Evolutionary conservation across 1,140 invertebrate species (phyloP), one percentile per base, ranked within the genome.

Genomic region (Bombus cullumanus): DNA sequence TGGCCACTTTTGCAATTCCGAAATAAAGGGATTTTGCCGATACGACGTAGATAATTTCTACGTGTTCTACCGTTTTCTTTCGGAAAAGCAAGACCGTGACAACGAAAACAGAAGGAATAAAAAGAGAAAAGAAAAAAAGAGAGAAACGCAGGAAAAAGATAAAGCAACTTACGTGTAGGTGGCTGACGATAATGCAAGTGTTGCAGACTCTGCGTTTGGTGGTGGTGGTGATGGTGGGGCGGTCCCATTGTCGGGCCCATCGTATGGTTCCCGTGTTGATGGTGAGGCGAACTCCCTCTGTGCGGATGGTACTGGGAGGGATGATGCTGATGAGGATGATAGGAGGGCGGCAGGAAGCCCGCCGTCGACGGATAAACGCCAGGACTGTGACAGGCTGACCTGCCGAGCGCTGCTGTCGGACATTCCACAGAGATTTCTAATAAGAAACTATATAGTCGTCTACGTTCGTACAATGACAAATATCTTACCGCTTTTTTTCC

Each of bases 361-460:
- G 89, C 93, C 86, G 92, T 91, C 73, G 90, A 94, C 62, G 90
- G 92, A 86, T 95, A 95, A 34, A 95, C 92, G 41, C 94, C 95
- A 15, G 96, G 95, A 91, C 96, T 96, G 90, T 96, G 96, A 85
- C 96, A 96, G 79, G 96, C 95, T 83, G 96, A 95, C 89, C 96
- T 96, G 87, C 96, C 95, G 9, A 96, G 92, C 66, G 95, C 95
- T 94, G 91, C 86, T 89, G 39, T 85, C 74, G 39, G 37, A 81
- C 69, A 89, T 47, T 89, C 69, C 3, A 76, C 31, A 59, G 39
- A 86, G n/a, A 31, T 39, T n/a, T 47, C 64, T 25, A 15, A 83
- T 89, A 25, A 89, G 34, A 80, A 88, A 72, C 34, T n/a, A 3
- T n/a, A 4, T 0, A 53, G 34, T 31, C 31, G 4, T 13, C 2